These are phyloP conservation scores for Oreochromis spilurus DNA, from an alignment of 2,113 vertebrate genomes.

Conservation along the genomic window DNA sequence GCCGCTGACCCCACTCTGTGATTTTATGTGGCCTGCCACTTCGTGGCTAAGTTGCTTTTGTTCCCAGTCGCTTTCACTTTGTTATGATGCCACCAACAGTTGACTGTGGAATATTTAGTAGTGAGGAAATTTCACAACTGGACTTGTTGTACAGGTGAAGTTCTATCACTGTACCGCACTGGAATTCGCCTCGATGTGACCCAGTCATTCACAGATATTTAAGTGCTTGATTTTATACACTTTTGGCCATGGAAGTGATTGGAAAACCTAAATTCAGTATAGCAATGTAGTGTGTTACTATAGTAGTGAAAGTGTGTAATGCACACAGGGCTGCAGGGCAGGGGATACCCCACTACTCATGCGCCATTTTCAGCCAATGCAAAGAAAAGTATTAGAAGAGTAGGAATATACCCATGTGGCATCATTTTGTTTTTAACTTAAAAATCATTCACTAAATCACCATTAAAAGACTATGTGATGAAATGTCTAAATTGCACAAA, in stretches of 20 bases:
- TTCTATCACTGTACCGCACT: not conserved
- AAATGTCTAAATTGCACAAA: not conserved
- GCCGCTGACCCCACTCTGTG: not conserved
- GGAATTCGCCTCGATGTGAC: not conserved
- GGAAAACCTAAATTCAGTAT: not conserved
- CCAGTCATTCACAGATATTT: no score
- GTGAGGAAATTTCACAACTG: not conserved
- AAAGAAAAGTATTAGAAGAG: not conserved
- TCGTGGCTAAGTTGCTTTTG: no score
- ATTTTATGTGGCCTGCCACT: not conserved
- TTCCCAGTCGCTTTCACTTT: not conserved
- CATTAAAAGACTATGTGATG: not conserved
- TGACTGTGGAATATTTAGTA: not conserved
- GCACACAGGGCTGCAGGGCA: not conserved
- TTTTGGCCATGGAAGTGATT: not conserved
- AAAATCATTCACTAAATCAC: not conserved
- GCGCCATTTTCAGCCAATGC: not conserved
- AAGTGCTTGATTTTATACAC: not conserved
- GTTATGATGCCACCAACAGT: not conserved
- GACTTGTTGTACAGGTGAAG: not conserved
- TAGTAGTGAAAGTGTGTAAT: not conserved
- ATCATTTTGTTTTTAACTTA: not conserved
- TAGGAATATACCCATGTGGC: not conserved
- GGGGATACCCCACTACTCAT: not conserved
- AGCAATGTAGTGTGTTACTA: not conserved